Evolutionary conservation across 2,888 invertebrate species (phyloP).

Genomic region (Oligia latruncula): DNA sequence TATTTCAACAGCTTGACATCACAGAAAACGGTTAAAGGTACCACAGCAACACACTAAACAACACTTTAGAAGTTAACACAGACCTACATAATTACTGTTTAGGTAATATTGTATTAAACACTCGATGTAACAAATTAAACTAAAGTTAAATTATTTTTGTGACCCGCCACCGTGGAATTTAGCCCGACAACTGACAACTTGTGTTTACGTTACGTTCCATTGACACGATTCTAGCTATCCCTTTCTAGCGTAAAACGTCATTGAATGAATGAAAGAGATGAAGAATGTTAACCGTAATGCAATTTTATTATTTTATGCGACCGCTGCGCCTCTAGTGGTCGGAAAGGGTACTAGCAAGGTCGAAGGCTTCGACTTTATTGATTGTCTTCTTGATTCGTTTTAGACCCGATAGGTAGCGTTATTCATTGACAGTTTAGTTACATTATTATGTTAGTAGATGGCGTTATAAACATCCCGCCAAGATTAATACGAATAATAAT

Average conservation of each 20-base stretch:
- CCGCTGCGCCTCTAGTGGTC: constrained; percentile 57
- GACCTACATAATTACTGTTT: constrained; percentile 62
- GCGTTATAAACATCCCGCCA: constrained; percentile 31
- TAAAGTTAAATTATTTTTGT: constrained; percentile 55
- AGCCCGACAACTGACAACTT: constrained; percentile 81
- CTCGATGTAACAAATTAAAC: constrained; percentile 54
- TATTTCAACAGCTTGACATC: constrained; percentile 76
- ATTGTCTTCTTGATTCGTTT: constrained; percentile 35
- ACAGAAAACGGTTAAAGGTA: constrained; percentile 63
- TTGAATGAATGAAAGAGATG: constrained; percentile 64
- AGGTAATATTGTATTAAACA: constrained; percentile 51
- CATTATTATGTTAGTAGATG: constrained; percentile 61
- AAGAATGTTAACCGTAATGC: constrained; percentile 64
- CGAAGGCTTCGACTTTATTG: constrained; percentile 61
- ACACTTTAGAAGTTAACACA: constrained; percentile 52
- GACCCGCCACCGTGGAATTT: constrained; percentile 79
- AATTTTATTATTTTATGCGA: constrained; percentile 51
- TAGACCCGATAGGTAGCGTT: constrained; percentile 50
- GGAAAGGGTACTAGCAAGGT: constrained; percentile 56
- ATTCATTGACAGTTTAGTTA: neutral
- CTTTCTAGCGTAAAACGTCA: constrained; percentile 61
- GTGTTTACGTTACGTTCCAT: constrained; percentile 84
- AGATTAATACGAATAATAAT: neutral
- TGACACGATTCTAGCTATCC: constrained; percentile 72
- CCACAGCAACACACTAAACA: constrained; percentile 57